Percentiles rank a stretch among this genome's conserved stretches.
phyloP scores from a whole-genome alignment of 2,797 vertebrate species.

The Odontamblyopus lacepedii region DNA sequence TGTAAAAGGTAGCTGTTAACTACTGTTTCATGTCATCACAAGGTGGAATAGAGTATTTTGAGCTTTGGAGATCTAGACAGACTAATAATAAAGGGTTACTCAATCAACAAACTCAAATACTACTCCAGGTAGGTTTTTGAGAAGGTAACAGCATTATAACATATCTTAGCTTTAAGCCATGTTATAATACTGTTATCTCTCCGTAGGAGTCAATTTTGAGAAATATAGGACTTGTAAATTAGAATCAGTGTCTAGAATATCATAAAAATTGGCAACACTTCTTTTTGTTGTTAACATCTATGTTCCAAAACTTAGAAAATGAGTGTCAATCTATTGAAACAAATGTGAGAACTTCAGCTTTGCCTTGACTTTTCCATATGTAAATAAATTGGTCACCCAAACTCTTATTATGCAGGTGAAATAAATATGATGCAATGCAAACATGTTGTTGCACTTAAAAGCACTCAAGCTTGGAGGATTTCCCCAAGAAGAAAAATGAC shows the following conservation, averaged over 20 bases:
- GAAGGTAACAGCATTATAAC: too few relatives aligned
- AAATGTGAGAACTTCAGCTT: background rate
- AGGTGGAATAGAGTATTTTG: too few relatives aligned
- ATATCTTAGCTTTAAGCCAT: too few relatives aligned
- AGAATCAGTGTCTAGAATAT: background rate
- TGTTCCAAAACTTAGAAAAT: background rate
- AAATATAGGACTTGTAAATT: too few relatives aligned
- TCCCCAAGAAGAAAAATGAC: slow-evolving; percentile 1
- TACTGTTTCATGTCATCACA: too few relatives aligned
- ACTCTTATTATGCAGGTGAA: background rate
- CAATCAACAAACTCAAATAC: too few relatives aligned
- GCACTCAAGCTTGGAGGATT: slow-evolving; percentile 4
- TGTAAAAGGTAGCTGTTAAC: too few relatives aligned
- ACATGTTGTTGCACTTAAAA: background rate
- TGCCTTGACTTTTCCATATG: background rate
- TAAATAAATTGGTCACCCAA: background rate
- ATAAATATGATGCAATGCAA: slow-evolving; percentile 8
- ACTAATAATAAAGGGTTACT: too few relatives aligned
- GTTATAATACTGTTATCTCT: too few relatives aligned
- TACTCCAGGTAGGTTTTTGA: too few relatives aligned
- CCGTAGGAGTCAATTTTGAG: too few relatives aligned
- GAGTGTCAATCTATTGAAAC: background rate
- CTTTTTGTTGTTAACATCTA: background rate
- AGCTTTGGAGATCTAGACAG: too few relatives aligned
- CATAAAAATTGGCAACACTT: background rate